Evolutionary conservation across 2,113 vertebrate species (phyloP).

Genomic region (Zootoca vivipara): DNA sequence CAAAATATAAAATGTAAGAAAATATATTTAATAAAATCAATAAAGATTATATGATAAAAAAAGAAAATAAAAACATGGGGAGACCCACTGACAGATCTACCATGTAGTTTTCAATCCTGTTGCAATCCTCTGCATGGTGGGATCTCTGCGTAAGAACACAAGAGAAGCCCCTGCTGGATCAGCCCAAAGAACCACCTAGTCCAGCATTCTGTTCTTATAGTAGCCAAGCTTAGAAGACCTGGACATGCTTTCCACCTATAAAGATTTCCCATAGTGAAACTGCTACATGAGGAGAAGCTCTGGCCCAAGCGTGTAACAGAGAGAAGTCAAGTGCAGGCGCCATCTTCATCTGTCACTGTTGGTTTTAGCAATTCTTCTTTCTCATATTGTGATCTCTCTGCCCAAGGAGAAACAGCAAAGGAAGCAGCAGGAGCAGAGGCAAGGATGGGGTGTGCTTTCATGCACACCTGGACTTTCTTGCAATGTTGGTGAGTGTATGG

Average conservation of each 20-base stretch:
- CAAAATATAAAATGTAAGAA: no score
- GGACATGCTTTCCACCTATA: not conserved
- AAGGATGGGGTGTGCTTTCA: not conserved
- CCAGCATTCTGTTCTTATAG: no score
- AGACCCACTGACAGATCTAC: not conserved
- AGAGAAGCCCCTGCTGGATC: no score
- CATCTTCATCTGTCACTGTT: not conserved
- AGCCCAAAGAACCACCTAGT: no score
- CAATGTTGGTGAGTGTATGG: not conserved
- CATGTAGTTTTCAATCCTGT: not conserved
- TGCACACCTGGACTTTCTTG: not conserved
- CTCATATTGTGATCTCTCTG: not conserved
- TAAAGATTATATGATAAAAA: no score
- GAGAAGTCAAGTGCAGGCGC: not conserved
- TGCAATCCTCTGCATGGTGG: not conserved
- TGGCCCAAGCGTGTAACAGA: not conserved
- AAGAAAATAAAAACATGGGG: not conserved
- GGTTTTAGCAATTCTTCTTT: not conserved
- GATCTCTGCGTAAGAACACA: not conserved
- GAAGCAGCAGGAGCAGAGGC: not conserved
- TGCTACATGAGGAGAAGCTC: not conserved
- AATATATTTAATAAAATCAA: no score
- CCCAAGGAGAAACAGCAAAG: not conserved
- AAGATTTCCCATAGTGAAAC: not conserved
- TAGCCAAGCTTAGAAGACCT: not conserved